Evolutionary conservation across 1,140 invertebrate species (phyloP).

Genomic region (Trypoxylus dichotomus): DNA sequence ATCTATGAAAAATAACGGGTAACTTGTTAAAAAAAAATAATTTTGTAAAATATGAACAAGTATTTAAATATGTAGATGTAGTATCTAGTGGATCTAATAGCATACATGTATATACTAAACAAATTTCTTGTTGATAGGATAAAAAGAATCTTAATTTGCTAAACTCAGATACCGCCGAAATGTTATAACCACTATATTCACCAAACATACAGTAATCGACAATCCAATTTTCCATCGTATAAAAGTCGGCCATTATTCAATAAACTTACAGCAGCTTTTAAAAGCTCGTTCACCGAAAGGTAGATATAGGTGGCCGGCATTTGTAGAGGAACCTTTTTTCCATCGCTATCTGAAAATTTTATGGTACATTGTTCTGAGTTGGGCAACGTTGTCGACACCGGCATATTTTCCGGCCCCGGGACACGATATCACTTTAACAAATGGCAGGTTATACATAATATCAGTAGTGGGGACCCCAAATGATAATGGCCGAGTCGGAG

Average conservation of each 20-base stretch:
- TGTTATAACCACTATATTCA: too few relatives aligned
- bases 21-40: too few relatives aligned
- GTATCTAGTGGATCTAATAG: too few relatives aligned
- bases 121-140: too few relatives aligned
- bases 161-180: too few relatives aligned
- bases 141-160: too few relatives aligned
- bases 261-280: neutral
- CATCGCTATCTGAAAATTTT: slow-evolving; percentile 17
- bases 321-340: neutral
- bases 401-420: slow-evolving; percentile 13
- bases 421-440: slow-evolving; percentile 25
- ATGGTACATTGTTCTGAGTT: slow-evolving; percentile 15
- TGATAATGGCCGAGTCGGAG: slow-evolving; percentile 1
- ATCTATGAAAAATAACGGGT: too few relatives aligned
- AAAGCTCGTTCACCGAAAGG: neutral
- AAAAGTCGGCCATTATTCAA: neutral
- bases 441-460: slow-evolving; percentile 20
- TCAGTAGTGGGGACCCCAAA: neutral
- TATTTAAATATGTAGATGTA: too few relatives aligned
- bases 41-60: too few relatives aligned
- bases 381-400: slow-evolving; percentile 5
- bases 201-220: too few relatives aligned
- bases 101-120: too few relatives aligned
- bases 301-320: too few relatives aligned
- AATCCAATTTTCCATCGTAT: neutral